Base-by-base conservation (phyloP, 2,797 vertebrate genomes). In the Pitangus sulphuratus region DNA sequence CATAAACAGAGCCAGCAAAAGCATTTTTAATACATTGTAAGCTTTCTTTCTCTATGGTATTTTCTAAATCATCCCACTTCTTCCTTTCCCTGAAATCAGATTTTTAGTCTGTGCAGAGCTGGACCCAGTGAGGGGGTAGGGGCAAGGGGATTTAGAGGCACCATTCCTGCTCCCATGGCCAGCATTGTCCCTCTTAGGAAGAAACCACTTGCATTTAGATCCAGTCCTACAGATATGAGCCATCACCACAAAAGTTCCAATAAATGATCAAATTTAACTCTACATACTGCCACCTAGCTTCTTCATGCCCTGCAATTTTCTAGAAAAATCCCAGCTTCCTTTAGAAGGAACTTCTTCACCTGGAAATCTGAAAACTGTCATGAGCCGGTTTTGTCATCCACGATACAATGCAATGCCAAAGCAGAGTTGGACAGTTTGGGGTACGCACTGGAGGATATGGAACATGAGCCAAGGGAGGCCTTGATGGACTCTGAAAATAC, bases 1-100 rank as follows among this genome's bases (percentile, higher is more conserved):
- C 50, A 65, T 75, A 35, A 80, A 77, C 25, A 61, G 48, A 87
- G 82, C 37, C 87, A 95, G 84, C 6, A 86, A 94, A 95, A 93
- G 40, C 40, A 82, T 62, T 79, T 93, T 57, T 39, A 51, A 91
- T 75, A 51, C 44, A 58, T 50, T 58, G 42, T 33, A 85, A 94
- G 39, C 21, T 89, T 96, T 40, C 50, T 65, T 86, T 68, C 65
- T 85, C 60, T n/a, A n/a, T 0, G 1, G 14, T 75, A 25, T 92
- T 83, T 93, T 83, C 79, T 87, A 78, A 92, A 90, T 69, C 75
- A 80, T 83, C 20, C 25, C 51, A 37, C 72, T 88, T 25, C 21
- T 94, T 92, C 47, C 39, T 81, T 93, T 85, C n/a, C 30, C 33
- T 56, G 69, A 78, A 95, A 85, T 16, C 39, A 84, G 80, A 85